phyloP scores from a whole-genome alignment of 30 jellyfish, hydroid and myxozoan genomes.

The Aurelia coerulea region DNA sequence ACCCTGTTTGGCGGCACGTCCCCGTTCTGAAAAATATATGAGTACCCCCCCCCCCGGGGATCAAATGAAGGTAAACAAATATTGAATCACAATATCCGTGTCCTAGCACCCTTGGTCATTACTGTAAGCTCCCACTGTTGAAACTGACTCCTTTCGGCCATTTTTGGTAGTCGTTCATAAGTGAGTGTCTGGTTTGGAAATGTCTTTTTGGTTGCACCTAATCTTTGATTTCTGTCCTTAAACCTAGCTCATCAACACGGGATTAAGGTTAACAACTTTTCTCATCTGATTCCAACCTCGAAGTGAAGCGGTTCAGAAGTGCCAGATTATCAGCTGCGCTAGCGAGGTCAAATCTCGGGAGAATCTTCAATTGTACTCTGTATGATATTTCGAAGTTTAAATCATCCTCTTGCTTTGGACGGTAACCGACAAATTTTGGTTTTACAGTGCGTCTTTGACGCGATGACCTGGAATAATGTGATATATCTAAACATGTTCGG shows the following conservation, averaged over 20 bases:
- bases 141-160: too few species aligned
- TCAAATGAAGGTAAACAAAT: too few species aligned
- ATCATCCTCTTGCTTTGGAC: not conserved
- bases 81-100: too few species aligned
- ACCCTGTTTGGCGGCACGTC: too few species aligned
- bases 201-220: not conserved
- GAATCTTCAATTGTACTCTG: constrained; percentile 21
- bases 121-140: too few species aligned
- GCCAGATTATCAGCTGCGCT: constrained; percentile 36
- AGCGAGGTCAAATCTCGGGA: constrained; percentile 23
- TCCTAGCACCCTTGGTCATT: too few species aligned
- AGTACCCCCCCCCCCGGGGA: too few species aligned
- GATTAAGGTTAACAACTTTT: constrained; percentile 10
- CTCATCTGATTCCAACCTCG: constrained; percentile 27
- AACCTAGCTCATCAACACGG: constrained; percentile 26
- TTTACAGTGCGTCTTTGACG: not conserved
- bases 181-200: too few species aligned
- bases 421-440: too few species aligned
- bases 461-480: constrained; percentile 13
- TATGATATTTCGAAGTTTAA: constrained; percentile 6
- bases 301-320: constrained; percentile 36
- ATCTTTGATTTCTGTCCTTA: constrained; percentile 1
- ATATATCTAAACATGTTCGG: not conserved
- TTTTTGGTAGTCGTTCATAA: too few species aligned
- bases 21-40: too few species aligned